Base-by-base conservation (phyloP, 1,140 invertebrate species). In the Rhysida immarginata region DNA sequence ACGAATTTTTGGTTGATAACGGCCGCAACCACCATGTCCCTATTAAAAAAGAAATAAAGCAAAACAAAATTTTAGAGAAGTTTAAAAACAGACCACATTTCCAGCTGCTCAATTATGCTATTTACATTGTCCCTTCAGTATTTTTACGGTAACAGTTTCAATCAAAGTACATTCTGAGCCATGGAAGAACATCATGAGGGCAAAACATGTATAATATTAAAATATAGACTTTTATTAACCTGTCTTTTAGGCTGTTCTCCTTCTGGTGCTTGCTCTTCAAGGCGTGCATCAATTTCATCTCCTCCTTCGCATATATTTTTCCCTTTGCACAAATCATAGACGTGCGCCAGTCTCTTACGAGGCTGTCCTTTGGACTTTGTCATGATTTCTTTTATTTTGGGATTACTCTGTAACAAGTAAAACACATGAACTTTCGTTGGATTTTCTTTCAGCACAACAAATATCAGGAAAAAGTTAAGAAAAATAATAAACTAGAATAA, bases 281-380 rank as follows among this genome's bases (percentile, higher is more conserved):
- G 1, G 24, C 60, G 63, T 5, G 59, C 56, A 66, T 97, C 94
- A 82, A 96, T 93, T 71, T 97, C 93, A 72, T 97, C 94, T 55
- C 93, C 94, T 59, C 94, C 95, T 69, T 99, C 96, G 73, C 96
- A 99, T 64, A 99, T 89, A 61, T 90, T 92, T 71, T 98, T 97
- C 2, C 87, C 85, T 75, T 99, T 99, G 71, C 96, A 99, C 5
- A 99, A 71, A 70, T 99, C 96, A 71, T 99, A 99, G 0, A 99
- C 86, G 73, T 93, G 87, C 16, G 87, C 84, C 27, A 99, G 74
- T 51, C 96, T 77, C 72, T 96, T 96, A 44, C 94, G 77, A 0
- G 92, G 88, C 62, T 98, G 91, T n/a, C 91, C 90, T 75, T 95
- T 95, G 3, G 92, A 90, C 73, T 99, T 98, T 73, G 84, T 81